Evolutionary conservation across 1,140 invertebrate genomes (phyloP), one percentile per base, ranked within the genome.

Genomic region (Microvelia longipes): DNA sequence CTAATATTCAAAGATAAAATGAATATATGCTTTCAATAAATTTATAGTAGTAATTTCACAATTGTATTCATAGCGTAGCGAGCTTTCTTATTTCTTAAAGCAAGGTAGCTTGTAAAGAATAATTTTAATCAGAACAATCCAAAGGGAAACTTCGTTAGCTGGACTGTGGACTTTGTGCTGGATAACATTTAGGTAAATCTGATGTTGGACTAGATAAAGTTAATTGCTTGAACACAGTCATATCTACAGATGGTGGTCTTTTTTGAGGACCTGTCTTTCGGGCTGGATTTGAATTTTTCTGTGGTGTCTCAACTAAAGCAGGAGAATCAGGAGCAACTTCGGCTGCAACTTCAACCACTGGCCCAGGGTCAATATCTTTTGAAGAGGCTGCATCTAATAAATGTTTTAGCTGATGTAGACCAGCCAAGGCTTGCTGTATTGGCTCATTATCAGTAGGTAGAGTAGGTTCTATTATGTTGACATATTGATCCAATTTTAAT

Each of bases 401-500:
- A 5, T 50, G 35, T 65, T 27, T 30, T 35, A 81, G 74, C 72
- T 82, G 80, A 67, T 81, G 78, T 15, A 82, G 80, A 13, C 79
- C 80, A 71, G 80, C 80, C 1, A 82, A 68, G 0, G 80, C 77
- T 24, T 78, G 77, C 19, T 72, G 73, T 0, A 79, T 73, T 69
- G 80, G 78, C 60, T 78, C 73, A 29, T 75, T 74, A 25, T 71
- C 69, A 27, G 69, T 68, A 65, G 74, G 71, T 28, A 80, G 73
- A 71, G 78, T 75, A 28, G 77, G 75, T 11, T 76, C 74, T 26
- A 82, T 74, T 1, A 76, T 77, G 27, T 26, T 29, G 61, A 80
- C 69, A 74, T 82, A 82, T 14, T 77, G 77, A 15, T 74, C 71
- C 28, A 82, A 69, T 67, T 81, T 81, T 50, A 76, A 71, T 14